Percentiles rank a stretch among this genome's conserved stretches.
Evolutionary conservation across 1,140 invertebrate genomes (phyloP).

Genomic region (Brachionus calyciflorus): DNA sequence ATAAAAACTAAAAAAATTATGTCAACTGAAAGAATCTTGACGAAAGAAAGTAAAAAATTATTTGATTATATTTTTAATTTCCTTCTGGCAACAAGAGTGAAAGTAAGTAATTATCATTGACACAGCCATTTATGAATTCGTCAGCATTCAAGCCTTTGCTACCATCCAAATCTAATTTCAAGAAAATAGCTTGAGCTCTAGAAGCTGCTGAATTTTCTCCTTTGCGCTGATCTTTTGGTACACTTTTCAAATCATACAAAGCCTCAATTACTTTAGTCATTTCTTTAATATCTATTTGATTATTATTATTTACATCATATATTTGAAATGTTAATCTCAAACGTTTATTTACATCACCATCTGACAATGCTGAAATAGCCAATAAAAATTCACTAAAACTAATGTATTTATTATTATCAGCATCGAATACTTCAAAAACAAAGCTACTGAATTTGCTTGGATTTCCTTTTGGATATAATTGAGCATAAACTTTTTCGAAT

Average conservation of each 20-base stretch:
- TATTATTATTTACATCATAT: slow-evolving; percentile 30
- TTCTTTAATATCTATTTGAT: slow-evolving; percentile 46
- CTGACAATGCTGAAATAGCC: neutral
- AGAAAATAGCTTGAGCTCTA: slow-evolving; percentile 20
- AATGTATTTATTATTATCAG: slow-evolving; percentile 24
- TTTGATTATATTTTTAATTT: neutral
- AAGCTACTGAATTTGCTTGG: slow-evolving; percentile 2
- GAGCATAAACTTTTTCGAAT: slow-evolving; percentile 39
- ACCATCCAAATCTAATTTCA: slow-evolving; percentile 3
- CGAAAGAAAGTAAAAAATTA: slow-evolving; percentile 6
- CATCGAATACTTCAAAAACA: slow-evolving; percentile 22
- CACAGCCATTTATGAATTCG: slow-evolving; percentile 45
- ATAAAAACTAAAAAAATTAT: neutral
- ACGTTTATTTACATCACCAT: neutral
- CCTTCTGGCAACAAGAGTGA: neutral
- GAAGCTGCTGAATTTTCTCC: slow-evolving; percentile 20
- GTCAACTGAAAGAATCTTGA: neutral
- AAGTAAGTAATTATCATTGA: neutral
- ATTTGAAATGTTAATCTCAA: slow-evolving; percentile 31
- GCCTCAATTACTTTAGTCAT: slow-evolving; percentile 34
- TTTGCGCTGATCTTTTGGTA: slow-evolving; percentile 28
- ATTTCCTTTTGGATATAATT: slow-evolving; percentile 44
- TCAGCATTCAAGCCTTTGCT: neutral
- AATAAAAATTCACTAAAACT: slow-evolving; percentile 43
- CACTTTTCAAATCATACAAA: slow-evolving; percentile 27